Percentiles rank a stretch among this genome's conserved stretches.
phyloP scores from a whole-genome alignment of 1,140 invertebrate species.

The Pygmarrhopalites habei region DNA sequence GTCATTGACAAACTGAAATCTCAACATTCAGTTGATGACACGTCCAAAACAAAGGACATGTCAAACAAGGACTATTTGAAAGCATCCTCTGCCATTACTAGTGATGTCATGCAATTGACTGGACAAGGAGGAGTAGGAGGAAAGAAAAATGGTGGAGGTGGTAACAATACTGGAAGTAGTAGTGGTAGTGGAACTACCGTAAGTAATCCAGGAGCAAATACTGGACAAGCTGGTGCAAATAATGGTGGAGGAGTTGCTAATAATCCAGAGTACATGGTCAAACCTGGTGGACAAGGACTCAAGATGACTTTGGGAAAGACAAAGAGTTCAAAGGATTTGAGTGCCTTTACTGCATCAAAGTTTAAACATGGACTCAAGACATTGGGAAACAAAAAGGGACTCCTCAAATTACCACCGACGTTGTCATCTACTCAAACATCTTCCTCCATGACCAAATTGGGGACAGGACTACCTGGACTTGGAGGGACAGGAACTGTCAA shows the following conservation, averaged over 20 bases:
- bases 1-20: conserved; percentile 79
- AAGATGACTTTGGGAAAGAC: conserved; percentile 86
- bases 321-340: conserved; percentile 11
- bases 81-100: conserved; percentile 22
- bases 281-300: conserved; percentile 64
- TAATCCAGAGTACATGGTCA: conserved; percentile 68
- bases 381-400: not conserved
- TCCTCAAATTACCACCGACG: too few species aligned
- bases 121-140: not conserved
- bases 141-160: not conserved
- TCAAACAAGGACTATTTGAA: conserved; percentile 28
- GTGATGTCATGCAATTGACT: conserved; percentile 9
- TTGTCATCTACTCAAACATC: too few species aligned
- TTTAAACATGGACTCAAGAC: conserved; percentile 2
- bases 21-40: conserved; percentile 13
- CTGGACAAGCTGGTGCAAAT: not conserved
- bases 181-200: not conserved
- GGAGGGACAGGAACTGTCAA: too few species aligned
- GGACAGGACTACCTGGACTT: too few species aligned
- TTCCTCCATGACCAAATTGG: too few species aligned
- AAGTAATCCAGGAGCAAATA: not conserved
- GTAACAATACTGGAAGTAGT: not conserved
- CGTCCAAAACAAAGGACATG: conserved; percentile 16
- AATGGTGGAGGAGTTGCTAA: not conserved
- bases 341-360: conserved; percentile 5